Base-by-base conservation (phyloP, 2,797 vertebrate genomes). In the Rhynchotus rufescens region DNA sequence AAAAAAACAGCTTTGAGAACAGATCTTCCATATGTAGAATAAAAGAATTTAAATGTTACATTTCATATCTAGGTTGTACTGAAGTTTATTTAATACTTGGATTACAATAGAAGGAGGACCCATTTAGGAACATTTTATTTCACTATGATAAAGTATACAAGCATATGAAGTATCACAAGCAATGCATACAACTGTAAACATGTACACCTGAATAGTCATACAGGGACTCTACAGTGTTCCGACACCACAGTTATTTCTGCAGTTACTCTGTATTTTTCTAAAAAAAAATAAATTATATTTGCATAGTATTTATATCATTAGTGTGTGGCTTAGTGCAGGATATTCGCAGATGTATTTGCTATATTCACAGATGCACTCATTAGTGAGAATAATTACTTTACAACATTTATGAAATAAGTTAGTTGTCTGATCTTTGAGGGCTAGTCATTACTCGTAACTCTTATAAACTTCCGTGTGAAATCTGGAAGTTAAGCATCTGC, bases 401-500 rank as follows among this genome's bases (percentile, higher is more conserved):
- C 28, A 20, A 44, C 76, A 22, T 61, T 79, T 79, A 34, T 47
- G 67, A 44, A 74, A 72, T 23, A 84, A 67, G 5, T 68, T 45
- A 23, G 5, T 25, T 66, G 34, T 21, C 65, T 15, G 30, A 26
- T 80, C 17, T 73, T 84, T 40, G 85, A 84, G 15, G 13, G 2
- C 19, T 25, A 42, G 16, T 28, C 22, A 34, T 30, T 76, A 67
- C 36, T 47, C 34, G 44, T 25, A 81, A 49, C 45, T 88, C 19
- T 61, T 40, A 68, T 36, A 30, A 88, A 62, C 38, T 26, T 75
- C 52, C 51, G 36, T 16, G 68, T 76, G 34, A 82, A 32, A 74
- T 30, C 26, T 68, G 26, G 64, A 90, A 84, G 54, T 38, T 64
- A 59, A 93, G 86, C 72, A 94, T 78, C 91, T 88, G 61, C 56